Evolutionary conservation across 2,797 vertebrate genomes (phyloP), one percentile per base, ranked within the genome.

Genomic region (Pelobates cultripes): DNA sequence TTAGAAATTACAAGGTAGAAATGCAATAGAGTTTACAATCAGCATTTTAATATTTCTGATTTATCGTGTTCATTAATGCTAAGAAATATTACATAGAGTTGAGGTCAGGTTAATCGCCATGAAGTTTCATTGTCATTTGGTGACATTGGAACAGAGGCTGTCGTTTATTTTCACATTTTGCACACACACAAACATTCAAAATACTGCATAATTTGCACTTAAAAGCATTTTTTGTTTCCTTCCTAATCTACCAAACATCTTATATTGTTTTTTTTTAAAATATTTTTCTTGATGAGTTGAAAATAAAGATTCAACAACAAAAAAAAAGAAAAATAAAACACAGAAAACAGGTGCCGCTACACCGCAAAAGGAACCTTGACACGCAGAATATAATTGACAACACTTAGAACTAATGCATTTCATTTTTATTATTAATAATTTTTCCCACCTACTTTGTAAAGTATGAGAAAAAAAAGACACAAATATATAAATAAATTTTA

Each of bases 361-460:
- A 69, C 86, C 74, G 88, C 84, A 88, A 90, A 91, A 87, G 75
- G 85, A 89, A 89, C 83, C 66, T 86, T 86, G 86, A 87, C 83
- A 87, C 73, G 77, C 79, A 85, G 87, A 87, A 87, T 86, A 68
- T 86, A 89, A 90, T 90, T 87, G 85, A 78, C 67, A 86, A 87
- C 83, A 84, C 81, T 89, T 88, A 85, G 1, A 86, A 86, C 81
- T 83, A 86, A 82, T 87, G 81, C 83, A 66, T 86, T 91, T 76
- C 81, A 84, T 86, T 75, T 17, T 81, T 82, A 14, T 71, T 51
- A 51, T 51, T 51, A 51, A 51, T 51, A 51, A 78, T 15, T 14
- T 12, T 12, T 12, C 55, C 71, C 75, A 76, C 85, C 75, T 72
- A 13, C 69, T 89, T 86, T 89, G 75, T 85, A 85, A 89, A 66